These are phyloP conservation scores for Cotesia vestalis DNA, from an alignment of 1,140 invertebrate genomes.

Conservation along the genomic window DNA sequence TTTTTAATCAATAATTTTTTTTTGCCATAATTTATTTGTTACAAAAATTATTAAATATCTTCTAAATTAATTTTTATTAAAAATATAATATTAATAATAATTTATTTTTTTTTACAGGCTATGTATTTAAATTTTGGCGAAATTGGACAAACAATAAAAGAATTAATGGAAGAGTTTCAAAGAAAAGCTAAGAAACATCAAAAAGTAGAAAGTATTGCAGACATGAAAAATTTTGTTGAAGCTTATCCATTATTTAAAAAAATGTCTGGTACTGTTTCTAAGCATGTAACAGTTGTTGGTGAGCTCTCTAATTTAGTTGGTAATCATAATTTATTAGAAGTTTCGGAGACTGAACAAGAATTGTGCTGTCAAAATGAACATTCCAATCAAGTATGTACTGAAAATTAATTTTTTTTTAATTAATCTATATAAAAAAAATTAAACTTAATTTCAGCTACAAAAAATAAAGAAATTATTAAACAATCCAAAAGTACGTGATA, in stretches of 20 bases:
- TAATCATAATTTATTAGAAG: slow-evolving; percentile 82
- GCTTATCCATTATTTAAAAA: slow-evolving; percentile 99
- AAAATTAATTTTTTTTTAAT: slow-evolving; percentile 8
- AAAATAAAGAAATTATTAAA: slow-evolving; percentile 77
- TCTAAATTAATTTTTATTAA: too few relatives aligned
- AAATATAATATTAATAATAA: slow-evolving; percentile 16
- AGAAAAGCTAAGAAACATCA: slow-evolving; percentile 93
- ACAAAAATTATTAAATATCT: neutral
- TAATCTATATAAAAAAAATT: slow-evolving; percentile 17
- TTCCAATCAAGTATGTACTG: slow-evolving; percentile 76
- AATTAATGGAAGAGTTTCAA: slow-evolving; percentile 98
- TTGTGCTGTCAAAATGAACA: slow-evolving; percentile 93
- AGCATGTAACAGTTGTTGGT: slow-evolving; percentile 96
- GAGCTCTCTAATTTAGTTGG: slow-evolving; percentile 89
- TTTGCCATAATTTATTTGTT: too few relatives aligned
- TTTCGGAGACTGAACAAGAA: slow-evolving; percentile 97
- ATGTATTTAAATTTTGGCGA: slow-evolving; percentile 97
- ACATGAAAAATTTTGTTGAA: slow-evolving; percentile 99
- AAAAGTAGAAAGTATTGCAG: slow-evolving; percentile 97
- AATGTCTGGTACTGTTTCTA: slow-evolving; percentile 97
- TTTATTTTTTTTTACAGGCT: slow-evolving; percentile 73
- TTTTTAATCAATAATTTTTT: slow-evolving; percentile 36
- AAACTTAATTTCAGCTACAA: slow-evolving; percentile 60
- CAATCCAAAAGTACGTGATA: slow-evolving; percentile 76
- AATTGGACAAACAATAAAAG: slow-evolving; percentile 96